phyloP scores from a whole-genome alignment of 2,888 invertebrate genomes.

The Bembecia ichneumoniformis region DNA sequence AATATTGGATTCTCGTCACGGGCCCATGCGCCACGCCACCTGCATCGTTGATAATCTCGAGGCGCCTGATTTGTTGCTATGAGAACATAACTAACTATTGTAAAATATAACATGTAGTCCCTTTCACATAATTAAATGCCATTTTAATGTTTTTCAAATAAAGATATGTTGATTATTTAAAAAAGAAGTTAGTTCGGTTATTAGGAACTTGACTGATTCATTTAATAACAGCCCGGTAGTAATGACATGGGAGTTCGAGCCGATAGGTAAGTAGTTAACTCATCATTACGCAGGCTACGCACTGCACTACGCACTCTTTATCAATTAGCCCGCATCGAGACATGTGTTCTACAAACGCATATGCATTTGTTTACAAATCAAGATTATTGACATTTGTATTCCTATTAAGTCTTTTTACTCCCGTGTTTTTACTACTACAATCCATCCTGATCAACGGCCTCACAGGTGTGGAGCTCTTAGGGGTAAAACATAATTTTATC shows the following conservation, averaged over 20 bases:
- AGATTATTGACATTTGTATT: conserved; percentile 15
- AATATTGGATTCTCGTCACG: conserved; percentile 58
- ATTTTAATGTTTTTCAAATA: too few species aligned
- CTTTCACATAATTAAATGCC: too few species aligned
- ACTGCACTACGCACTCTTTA: conserved; percentile 35
- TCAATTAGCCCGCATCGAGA: conserved; percentile 31
- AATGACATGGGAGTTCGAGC: conserved; percentile 16
- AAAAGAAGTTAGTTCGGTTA: too few species aligned
- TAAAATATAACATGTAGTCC: too few species aligned
- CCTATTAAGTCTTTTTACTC: too few species aligned
- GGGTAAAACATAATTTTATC: too few species aligned
- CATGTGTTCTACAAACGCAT: conserved; percentile 32
- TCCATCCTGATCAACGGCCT: too few species aligned
- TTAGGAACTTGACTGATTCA: background rate
- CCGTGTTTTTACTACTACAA: too few species aligned
- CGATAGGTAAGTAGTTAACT: conserved; percentile 20
- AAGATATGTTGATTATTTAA: too few species aligned
- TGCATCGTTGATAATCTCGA: conserved; percentile 45
- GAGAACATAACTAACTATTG: background rate
- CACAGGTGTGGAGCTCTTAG: too few species aligned
- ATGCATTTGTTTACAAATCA: conserved; percentile 32
- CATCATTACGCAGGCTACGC: conserved; percentile 32
- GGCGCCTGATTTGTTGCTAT: conserved; percentile 21
- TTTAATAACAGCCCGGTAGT: background rate
- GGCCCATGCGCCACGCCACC: conserved; percentile 41